Evolutionary conservation across 2,797 vertebrate species (phyloP).

Genomic region (Rhinella marina): DNA sequence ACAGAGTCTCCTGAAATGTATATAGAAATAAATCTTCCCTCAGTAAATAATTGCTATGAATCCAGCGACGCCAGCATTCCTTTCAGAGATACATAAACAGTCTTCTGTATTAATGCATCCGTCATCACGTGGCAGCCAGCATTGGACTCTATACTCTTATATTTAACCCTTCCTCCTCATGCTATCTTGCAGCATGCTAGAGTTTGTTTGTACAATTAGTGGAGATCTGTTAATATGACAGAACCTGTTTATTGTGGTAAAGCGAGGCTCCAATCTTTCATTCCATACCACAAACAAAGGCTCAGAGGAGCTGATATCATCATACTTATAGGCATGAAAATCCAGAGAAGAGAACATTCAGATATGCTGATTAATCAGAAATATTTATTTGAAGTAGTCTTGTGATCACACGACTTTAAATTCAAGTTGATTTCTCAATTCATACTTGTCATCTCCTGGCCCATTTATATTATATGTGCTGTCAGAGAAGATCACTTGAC

Average conservation of each 20-base stretch:
- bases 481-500: constrained; percentile 38
- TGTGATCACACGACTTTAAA: constrained; percentile 50
- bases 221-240: constrained; percentile 49
- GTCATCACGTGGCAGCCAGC: constrained; percentile 33
- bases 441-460: constrained; percentile 53
- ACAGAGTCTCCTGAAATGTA: constrained; percentile 38
- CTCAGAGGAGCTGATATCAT: constrained; percentile 44
- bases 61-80: constrained; percentile 39
- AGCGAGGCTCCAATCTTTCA: constrained; percentile 43
- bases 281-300: constrained; percentile 47
- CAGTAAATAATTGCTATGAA: constrained; percentile 26
- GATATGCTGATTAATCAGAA: constrained; percentile 48
- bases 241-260: constrained; percentile 60
- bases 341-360: constrained; percentile 29
- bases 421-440: constrained; percentile 50
- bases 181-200: constrained; percentile 1
- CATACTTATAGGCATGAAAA: constrained; percentile 44
- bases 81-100: constrained; percentile 48
- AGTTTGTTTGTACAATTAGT: constrained; percentile 55
- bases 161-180: constrained; percentile 39
- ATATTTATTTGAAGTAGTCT: constrained; percentile 56
- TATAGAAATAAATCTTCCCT: constrained; percentile 43
- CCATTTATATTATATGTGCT: constrained; percentile 26
- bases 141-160: neutral
- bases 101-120: constrained; percentile 38